Evolutionary conservation across 2,797 vertebrate genomes (phyloP).

Genomic region (Crocidura indochinensis): DNA sequence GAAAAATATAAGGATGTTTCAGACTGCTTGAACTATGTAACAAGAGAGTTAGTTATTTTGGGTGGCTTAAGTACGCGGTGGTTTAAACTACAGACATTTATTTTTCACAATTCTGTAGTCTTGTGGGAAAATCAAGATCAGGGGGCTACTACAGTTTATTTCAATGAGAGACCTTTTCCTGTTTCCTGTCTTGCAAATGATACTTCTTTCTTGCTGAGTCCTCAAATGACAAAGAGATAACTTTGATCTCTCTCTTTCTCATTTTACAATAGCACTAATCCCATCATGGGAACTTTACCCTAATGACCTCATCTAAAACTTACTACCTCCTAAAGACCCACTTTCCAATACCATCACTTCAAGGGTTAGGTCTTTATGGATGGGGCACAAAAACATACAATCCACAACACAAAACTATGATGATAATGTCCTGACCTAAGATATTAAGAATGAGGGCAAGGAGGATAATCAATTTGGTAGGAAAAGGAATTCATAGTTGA

Average conservation of each 20-base stretch:
- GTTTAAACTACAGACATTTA: conserved; percentile 27
- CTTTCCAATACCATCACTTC: not conserved
- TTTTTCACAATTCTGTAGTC: not conserved
- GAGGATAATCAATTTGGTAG: not conserved
- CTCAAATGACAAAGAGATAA: not conserved
- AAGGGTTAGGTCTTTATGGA: not conserved
- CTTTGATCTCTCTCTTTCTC: not conserved
- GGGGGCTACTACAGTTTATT: too few species aligned
- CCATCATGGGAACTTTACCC: not conserved
- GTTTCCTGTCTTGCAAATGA: not conserved
- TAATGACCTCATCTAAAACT: conserved; percentile 9
- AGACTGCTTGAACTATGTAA: not conserved
- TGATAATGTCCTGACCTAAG: not conserved
- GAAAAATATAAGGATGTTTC: not conserved
- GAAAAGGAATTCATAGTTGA: not conserved
- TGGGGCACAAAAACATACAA: not conserved
- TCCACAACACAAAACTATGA: not conserved
- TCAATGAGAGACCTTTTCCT: not conserved
- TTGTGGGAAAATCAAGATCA: not conserved
- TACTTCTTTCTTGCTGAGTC: not conserved
- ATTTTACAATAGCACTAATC: not conserved
- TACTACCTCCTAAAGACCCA: not conserved
- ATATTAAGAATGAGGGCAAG: not conserved
- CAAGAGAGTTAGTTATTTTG: not conserved
- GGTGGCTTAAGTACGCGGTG: not conserved